Conservation (phyloP, 2,797 vertebrate genomes). For the Protosalanx chinensis region DNA sequence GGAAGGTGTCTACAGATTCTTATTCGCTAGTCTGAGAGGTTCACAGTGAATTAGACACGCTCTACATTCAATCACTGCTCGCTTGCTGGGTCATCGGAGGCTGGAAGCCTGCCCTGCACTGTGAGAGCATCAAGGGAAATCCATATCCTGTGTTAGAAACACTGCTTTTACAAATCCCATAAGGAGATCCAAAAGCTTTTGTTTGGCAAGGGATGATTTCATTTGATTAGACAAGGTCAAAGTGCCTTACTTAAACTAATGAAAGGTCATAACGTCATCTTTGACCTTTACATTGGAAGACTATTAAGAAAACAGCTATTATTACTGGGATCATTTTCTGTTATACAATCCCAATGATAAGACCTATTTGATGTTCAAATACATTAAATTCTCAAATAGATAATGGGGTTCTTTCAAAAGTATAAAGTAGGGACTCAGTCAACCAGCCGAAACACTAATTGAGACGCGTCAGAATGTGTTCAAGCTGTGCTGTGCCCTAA, state of each 20-base stretch:
- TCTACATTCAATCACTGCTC: slow-evolving; percentile 53
- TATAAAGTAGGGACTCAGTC: slow-evolving; percentile 33
- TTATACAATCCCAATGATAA: not conserved
- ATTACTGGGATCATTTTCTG: not conserved
- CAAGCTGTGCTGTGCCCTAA: slow-evolving; percentile 37
- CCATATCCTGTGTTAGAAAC: too few relatives aligned
- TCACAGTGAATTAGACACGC: slow-evolving; percentile 51
- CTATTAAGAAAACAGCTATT: slow-evolving; percentile 31
- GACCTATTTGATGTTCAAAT: too few relatives aligned
- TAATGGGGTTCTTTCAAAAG: slow-evolving; percentile 39
- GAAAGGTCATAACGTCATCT: not conserved
- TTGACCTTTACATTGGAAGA: slow-evolving; percentile 31
- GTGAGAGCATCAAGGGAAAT: too few relatives aligned
- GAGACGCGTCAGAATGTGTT: slow-evolving; percentile 20
- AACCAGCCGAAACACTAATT: slow-evolving; percentile 30
- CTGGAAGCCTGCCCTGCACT: not conserved
- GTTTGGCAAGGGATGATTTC: not conserved
- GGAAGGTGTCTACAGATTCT: slow-evolving; percentile 32
- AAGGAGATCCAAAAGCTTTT: not conserved
- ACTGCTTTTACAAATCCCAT: not conserved
- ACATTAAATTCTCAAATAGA: too few relatives aligned
- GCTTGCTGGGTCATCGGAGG: slow-evolving; percentile 48
- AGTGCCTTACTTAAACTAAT: not conserved
- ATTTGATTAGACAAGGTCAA: not conserved
- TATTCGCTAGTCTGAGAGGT: slow-evolving; percentile 38